phyloP scores from a whole-genome alignment of 2,888 invertebrate genomes.

The Heteromurus nitidus region DNA sequence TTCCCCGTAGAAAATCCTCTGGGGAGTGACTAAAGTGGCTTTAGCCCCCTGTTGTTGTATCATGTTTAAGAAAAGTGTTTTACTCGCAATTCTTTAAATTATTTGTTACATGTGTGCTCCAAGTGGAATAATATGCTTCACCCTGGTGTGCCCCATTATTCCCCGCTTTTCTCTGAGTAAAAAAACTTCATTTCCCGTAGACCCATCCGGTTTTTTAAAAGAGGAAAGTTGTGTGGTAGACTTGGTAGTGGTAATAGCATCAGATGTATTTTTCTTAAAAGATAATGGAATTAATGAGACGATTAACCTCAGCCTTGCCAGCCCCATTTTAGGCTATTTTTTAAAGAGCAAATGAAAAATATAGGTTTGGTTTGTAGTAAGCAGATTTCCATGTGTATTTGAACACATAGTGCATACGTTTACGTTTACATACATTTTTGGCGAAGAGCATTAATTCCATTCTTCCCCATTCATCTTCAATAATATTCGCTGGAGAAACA shows the following conservation, averaged over 20 bases:
- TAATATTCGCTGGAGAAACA: too few relatives aligned
- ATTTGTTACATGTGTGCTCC: slow-evolving; percentile 21
- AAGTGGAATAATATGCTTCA: background rate
- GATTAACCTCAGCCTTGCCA: slow-evolving; percentile 28
- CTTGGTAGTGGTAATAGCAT: background rate
- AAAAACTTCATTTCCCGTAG: background rate
- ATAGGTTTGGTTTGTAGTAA: too few relatives aligned
- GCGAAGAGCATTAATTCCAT: too few relatives aligned
- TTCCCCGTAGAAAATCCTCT: background rate
- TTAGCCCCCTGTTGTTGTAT: background rate
- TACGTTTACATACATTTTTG: too few relatives aligned
- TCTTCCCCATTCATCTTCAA: background rate
- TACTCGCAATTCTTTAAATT: slow-evolving; percentile 26
- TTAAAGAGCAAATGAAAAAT: too few relatives aligned
- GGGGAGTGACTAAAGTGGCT: slow-evolving; percentile 2
- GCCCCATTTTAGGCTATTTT: too few relatives aligned
- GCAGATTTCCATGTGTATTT: too few relatives aligned
- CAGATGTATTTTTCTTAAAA: slow-evolving; percentile 3
- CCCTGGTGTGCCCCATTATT: background rate
- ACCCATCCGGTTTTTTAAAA: background rate
- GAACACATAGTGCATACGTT: too few relatives aligned
- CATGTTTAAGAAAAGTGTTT: slow-evolving; percentile 21
- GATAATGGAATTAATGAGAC: slow-evolving; percentile 32
- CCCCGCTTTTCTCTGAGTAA: background rate
- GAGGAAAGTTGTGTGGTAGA: background rate